Evolutionary conservation across 2,113 vertebrate species (phyloP).

Genomic region (Brachyhypopomus gauderio): DNA sequence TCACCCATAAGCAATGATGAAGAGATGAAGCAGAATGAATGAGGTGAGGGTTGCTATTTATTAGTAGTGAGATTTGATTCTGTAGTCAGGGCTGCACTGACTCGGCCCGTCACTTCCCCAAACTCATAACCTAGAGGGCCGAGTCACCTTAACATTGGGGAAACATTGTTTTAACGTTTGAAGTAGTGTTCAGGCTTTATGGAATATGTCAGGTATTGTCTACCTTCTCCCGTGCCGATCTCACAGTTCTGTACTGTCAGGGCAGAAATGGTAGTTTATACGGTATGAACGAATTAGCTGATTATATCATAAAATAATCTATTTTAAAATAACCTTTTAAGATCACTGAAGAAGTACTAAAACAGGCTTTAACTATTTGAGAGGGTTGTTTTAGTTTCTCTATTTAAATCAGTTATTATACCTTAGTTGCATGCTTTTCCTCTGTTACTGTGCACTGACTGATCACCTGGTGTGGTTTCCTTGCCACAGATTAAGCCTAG

Average conservation of each 20-base stretch:
- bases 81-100: constrained; percentile 13
- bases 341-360: constrained; percentile 61
- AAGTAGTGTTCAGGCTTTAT: constrained; percentile 55
- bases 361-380: constrained; percentile 60
- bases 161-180: constrained; percentile 52
- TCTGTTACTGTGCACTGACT: constrained; percentile 42
- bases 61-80: constrained; percentile 31
- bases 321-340: constrained; percentile 73
- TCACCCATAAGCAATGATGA: neutral
- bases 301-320: constrained; percentile 71
- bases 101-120: constrained; percentile 14
- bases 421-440: constrained; percentile 53
- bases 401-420: constrained; percentile 50
- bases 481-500: constrained; percentile 31
- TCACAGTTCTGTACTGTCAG: constrained; percentile 67
- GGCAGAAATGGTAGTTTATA: constrained; percentile 55
- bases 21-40: constrained; percentile 17
- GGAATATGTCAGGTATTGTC: constrained; percentile 56
- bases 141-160: neutral
- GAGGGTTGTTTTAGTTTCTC: constrained; percentile 50
- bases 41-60: constrained; percentile 37
- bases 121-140: neutral
- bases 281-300: constrained; percentile 56
- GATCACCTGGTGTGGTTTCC: constrained; percentile 23
- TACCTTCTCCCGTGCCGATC: constrained; percentile 49